Conservation (phyloP, 1,140 invertebrate species). For the Drosophila jambulina region DNA sequence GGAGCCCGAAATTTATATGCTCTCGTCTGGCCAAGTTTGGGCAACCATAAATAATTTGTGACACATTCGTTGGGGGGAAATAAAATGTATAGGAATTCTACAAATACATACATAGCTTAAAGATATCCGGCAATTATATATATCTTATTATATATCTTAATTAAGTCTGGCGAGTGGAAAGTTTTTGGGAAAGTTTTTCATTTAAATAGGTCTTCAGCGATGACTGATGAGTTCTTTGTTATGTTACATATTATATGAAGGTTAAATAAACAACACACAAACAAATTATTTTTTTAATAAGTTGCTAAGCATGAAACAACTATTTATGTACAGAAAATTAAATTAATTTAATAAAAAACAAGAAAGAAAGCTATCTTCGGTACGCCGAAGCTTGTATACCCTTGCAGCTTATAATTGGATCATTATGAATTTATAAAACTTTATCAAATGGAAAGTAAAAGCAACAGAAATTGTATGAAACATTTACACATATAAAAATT, state of each 20-base stretch:
- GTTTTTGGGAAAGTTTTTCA: not conserved
- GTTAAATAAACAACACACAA: no score
- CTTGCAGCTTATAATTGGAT: no score
- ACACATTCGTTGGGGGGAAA: slow-evolving; percentile 4
- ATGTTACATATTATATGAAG: not conserved
- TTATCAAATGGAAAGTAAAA: no score
- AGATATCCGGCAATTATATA: not conserved
- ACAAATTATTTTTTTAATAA: no score
- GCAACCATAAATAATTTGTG: slow-evolving; percentile 42
- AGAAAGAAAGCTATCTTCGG: no score
- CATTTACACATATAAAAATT: no score
- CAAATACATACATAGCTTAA: not conserved
- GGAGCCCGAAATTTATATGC: slow-evolving; percentile 26
- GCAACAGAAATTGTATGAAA: no score
- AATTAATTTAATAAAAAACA: no score
- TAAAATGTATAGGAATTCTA: not conserved
- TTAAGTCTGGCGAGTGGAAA: not conserved
- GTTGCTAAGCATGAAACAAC: no score
- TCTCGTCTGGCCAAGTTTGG: slow-evolving; percentile 20
- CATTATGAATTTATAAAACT: no score
- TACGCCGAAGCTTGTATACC: no score
- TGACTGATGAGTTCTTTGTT: not conserved
- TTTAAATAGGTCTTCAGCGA: not conserved
- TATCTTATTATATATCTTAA: not conserved
- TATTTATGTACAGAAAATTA: no score